These are phyloP conservation scores for Sebastes hubbsi DNA, from an alignment of 2,797 vertebrate species.

Conservation along the genomic window DNA sequence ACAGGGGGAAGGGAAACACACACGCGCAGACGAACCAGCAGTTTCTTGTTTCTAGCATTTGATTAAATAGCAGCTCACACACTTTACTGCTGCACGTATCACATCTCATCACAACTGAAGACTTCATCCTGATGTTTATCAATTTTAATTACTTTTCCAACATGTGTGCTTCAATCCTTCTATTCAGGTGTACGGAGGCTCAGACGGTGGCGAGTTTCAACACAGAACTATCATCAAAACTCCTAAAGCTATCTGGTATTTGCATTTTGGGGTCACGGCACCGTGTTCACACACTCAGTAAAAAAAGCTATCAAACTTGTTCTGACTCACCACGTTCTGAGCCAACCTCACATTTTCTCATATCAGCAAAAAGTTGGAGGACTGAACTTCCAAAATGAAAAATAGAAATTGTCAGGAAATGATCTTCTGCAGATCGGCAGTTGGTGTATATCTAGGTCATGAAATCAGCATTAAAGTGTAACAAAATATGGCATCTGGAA, in stretches of 20 bases:
- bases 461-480: conserved; percentile 24
- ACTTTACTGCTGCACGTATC: background rate
- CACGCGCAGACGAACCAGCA: background rate
- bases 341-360: background rate
- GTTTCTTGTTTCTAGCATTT: conserved; percentile 67
- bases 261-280: background rate
- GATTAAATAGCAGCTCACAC: conserved; percentile 15
- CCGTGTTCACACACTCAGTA: background rate
- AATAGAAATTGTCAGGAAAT: conserved; percentile 10
- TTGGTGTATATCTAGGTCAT: conserved; percentile 30
- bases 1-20: conserved; percentile 31
- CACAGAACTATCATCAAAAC: background rate
- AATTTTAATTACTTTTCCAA: background rate
- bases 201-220: background rate
- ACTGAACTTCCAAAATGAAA: background rate
- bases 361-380: conserved; percentile 5
- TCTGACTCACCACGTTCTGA: background rate
- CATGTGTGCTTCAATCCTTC: background rate
- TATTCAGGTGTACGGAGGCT: background rate
- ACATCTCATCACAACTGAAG: background rate
- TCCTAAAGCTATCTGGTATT: background rate
- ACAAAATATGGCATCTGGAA: background rate
- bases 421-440: conserved; percentile 11
- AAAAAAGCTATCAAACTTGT: background rate
- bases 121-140: background rate